Percentiles rank a stretch among this genome's conserved stretches.
Conservation (phyloP, 2,113 vertebrate genomes). For the Vulpes lagopus region DNA sequence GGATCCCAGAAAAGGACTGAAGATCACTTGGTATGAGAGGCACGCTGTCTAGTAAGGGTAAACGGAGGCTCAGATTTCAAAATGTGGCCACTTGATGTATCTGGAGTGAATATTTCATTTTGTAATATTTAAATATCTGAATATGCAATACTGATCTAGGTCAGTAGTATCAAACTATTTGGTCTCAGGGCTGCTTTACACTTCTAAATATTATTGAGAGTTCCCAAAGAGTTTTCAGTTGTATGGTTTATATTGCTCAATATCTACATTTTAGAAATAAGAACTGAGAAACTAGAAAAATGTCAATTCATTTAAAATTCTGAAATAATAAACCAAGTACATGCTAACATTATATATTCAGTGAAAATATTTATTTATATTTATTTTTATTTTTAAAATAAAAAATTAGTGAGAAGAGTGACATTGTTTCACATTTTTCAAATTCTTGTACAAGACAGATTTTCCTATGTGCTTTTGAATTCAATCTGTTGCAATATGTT, state of each 20-base stretch:
- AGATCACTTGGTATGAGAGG: not conserved
- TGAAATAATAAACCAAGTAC: slow-evolving; percentile 6
- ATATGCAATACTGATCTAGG: not conserved
- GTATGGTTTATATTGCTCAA: not conserved
- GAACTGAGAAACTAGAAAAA: not conserved
- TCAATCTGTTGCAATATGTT: not conserved
- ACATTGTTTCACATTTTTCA: not conserved
- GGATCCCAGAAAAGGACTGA: not conserved
- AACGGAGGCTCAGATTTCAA: not conserved
- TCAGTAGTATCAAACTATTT: not conserved
- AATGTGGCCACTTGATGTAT: not conserved
- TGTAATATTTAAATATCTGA: not conserved
- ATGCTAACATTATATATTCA: not conserved
- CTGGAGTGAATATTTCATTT: slow-evolving; percentile 1
- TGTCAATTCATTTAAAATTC: slow-evolving; percentile 6
- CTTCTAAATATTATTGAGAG: not conserved
- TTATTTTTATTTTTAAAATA: not conserved
- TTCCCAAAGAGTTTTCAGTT: not conserved
- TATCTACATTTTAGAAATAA: slow-evolving; percentile 14
- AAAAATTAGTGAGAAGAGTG: not conserved
- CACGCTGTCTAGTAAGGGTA: not conserved
- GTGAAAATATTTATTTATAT: not conserved
- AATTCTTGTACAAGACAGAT: not conserved
- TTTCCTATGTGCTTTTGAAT: not conserved
- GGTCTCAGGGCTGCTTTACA: not conserved